Percentiles rank a stretch among this genome's conserved stretches.
Evolutionary conservation across 1,140 invertebrate species (phyloP).

Genomic region (Carposina sasakii): DNA sequence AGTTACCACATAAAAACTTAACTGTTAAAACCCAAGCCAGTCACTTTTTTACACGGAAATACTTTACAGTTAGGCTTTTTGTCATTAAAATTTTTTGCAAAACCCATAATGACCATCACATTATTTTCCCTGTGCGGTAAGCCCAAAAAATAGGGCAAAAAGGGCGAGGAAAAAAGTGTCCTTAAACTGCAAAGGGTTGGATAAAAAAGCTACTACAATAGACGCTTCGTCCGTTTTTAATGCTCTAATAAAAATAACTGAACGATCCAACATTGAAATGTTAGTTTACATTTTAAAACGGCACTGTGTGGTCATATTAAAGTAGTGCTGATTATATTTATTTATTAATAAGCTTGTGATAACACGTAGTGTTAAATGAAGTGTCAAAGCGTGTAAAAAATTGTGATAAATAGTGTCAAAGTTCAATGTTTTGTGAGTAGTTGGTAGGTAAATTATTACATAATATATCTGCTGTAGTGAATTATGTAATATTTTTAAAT

Average conservation of each 20-base stretch:
- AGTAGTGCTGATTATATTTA: not conserved
- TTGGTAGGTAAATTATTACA: no score
- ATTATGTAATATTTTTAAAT: no score
- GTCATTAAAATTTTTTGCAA: not conserved
- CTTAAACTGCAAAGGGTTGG: slow-evolving; percentile 43
- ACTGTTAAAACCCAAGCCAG: no score
- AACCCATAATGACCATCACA: slow-evolving; percentile 38
- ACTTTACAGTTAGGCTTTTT: slow-evolving; percentile 16
- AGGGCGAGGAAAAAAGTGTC: slow-evolving; percentile 33
- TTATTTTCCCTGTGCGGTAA: slow-evolving; percentile 62
- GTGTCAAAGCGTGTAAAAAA: not conserved
- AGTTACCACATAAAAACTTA: no score
- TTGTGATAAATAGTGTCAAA: not conserved
- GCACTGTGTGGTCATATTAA: slow-evolving; percentile 25
- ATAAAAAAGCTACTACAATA: slow-evolving; percentile 30
- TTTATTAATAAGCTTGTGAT: not conserved
- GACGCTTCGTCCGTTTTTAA: slow-evolving; percentile 44
- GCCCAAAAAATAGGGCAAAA: slow-evolving; percentile 62
- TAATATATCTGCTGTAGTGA: no score
- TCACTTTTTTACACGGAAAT: slow-evolving; percentile 30
- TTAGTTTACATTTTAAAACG: slow-evolving; percentile 39
- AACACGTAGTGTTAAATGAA: not conserved
- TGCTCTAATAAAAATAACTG: slow-evolving; percentile 52
- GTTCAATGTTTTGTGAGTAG: not conserved
- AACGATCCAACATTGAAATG: slow-evolving; percentile 26